Conservation (phyloP, 2,113 vertebrate species). For the Otolemur garnettii region DNA sequence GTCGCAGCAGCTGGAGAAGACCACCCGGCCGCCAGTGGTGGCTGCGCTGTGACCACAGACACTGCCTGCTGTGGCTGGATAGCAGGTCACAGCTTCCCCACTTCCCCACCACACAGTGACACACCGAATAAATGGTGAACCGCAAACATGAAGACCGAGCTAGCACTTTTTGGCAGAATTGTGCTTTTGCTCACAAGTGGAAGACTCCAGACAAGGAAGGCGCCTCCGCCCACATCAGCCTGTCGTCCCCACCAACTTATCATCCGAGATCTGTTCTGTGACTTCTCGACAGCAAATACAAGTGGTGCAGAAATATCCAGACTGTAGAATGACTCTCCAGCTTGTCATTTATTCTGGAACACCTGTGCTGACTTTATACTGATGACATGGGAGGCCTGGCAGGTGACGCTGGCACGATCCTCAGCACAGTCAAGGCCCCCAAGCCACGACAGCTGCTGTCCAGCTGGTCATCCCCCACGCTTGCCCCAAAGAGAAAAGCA, state of each 20-base stretch:
- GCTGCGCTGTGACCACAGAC: fast-evolving
- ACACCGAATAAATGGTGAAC: fast-evolving
- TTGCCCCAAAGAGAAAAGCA: neutral
- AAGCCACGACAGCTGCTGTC: fast-evolving
- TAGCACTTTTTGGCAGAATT: neutral
- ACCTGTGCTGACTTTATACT: neutral
- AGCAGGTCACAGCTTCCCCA: fast-evolving
- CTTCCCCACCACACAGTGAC: fast-evolving
- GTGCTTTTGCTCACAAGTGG: neutral
- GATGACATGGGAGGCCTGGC: fast-evolving
- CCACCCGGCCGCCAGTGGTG: fast-evolving
- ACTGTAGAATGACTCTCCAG: fast-evolving
- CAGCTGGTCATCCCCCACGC: fast-evolving
- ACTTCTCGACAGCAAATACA: no score
- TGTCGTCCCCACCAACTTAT: fast-evolving
- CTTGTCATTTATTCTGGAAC: no score
- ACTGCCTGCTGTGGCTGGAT: fast-evolving
- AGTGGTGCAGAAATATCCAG: fast-evolving
- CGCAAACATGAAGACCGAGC: fast-evolving
- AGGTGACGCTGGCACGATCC: fast-evolving
- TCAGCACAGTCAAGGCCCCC: fast-evolving
- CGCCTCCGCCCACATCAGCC: fast-evolving
- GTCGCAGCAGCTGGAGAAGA: fast-evolving
- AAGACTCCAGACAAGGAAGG: fast-evolving
- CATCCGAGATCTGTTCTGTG: neutral